phyloP scores from a whole-genome alignment of 2,113 vertebrate genomes.

The Ancistrus triradiatus region DNA sequence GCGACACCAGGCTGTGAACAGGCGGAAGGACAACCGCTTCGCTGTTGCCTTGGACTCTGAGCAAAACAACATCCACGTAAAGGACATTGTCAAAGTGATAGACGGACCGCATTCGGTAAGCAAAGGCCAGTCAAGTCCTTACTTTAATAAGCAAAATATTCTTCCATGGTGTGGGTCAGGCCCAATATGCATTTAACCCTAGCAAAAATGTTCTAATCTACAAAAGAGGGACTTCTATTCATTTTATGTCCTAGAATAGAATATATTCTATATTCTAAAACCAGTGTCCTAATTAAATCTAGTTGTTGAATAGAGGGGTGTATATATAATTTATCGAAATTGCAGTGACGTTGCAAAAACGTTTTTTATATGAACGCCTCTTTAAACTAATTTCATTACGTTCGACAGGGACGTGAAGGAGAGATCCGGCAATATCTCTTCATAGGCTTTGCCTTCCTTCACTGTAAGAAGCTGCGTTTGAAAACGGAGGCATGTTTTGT shows the following conservation, averaged over 20 bases:
- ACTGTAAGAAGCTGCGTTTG: slow-evolving; percentile 95
- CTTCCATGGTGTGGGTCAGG: too few species aligned
- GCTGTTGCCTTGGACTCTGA: slow-evolving; percentile 90
- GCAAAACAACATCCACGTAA: slow-evolving; percentile 94
- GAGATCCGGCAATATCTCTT: slow-evolving; percentile 91
- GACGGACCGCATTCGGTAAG: slow-evolving; percentile 90
- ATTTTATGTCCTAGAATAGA: too few species aligned
- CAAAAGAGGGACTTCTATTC: too few species aligned
- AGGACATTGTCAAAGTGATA: slow-evolving; percentile 94
- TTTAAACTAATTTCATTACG: background rate
- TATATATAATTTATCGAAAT: too few species aligned
- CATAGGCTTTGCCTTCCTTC: slow-evolving; percentile 87
- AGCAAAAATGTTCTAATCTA: too few species aligned
- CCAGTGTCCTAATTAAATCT: too few species aligned
- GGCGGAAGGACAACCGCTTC: slow-evolving; percentile 92
- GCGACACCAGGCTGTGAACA: slow-evolving; percentile 86
- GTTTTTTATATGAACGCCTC: background rate
- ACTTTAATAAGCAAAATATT: too few species aligned
- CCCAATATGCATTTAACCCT: too few species aligned
- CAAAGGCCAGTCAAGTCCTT: too few species aligned
- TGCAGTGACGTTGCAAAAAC: too few species aligned
- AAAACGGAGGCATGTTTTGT: slow-evolving; percentile 96
- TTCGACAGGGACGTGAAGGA: slow-evolving; percentile 80
- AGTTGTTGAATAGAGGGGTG: too few species aligned
- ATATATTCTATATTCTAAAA: too few species aligned